Conservation (phyloP, 2,888 invertebrate species). For the Brachyopa scutellaris region DNA sequence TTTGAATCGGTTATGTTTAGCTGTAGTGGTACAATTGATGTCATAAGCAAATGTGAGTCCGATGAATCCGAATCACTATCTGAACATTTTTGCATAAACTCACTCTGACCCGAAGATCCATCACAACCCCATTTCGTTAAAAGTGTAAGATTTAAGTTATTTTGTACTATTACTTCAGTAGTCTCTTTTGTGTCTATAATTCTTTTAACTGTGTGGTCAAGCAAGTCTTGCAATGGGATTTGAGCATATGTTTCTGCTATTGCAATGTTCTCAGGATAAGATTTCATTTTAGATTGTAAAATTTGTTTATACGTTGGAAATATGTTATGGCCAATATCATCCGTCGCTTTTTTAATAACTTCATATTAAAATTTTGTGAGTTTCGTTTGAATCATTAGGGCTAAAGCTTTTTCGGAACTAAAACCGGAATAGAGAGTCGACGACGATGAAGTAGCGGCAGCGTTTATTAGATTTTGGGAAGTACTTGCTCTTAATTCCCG, state of each 20-base stretch:
- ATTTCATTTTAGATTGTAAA: conserved; percentile 17
- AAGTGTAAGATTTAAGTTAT: conserved; percentile 4
- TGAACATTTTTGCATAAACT: conserved; percentile 15
- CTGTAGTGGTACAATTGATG: conserved; percentile 16
- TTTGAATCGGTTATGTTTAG: not conserved
- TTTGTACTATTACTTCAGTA: not conserved
- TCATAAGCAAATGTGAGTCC: conserved; percentile 23
- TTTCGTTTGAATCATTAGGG: not conserved
- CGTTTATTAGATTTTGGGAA: conserved; percentile 5
- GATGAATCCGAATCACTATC: not conserved
- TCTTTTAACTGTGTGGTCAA: conserved; percentile 17
- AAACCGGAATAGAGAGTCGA: not conserved
- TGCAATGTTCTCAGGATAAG: conserved; percentile 9
- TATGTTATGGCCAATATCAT: conserved; percentile 14
- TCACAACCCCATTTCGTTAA: conserved; percentile 26
- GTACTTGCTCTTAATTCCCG: not conserved
- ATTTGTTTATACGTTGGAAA: conserved; percentile 14
- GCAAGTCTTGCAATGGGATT: conserved; percentile 2
- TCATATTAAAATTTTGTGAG: conserved; percentile 18
- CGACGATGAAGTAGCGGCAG: not conserved
- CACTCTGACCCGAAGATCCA: conserved; percentile 9
- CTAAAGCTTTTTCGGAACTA: not conserved
- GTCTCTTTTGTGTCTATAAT: not conserved
- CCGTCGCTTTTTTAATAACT: conserved; percentile 5
- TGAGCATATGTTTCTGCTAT: conserved; percentile 2